phyloP scores from a whole-genome alignment of 2,797 vertebrate genomes.

The Austrolebias charrua region DNA sequence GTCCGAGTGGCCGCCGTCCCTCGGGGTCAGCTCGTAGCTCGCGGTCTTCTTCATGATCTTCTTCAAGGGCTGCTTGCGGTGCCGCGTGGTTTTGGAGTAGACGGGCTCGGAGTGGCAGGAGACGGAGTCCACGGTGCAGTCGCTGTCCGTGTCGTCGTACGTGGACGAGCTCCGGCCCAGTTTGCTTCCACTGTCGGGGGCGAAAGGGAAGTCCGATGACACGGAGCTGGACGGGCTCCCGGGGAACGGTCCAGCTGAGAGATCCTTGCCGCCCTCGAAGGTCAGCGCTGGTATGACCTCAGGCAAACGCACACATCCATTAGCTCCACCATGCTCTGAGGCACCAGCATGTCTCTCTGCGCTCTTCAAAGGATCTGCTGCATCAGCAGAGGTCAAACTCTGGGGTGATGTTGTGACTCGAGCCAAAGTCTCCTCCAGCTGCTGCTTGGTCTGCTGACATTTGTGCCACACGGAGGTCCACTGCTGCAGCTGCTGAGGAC shows the following conservation, averaged over 20 bases:
- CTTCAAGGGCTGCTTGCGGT: conserved; percentile 84
- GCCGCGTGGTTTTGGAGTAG: conserved; percentile 63
- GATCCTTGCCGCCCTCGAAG: conserved; percentile 63
- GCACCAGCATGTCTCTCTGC: conserved; percentile 13
- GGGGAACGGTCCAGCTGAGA: conserved; percentile 61
- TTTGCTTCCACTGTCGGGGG: conserved; percentile 54
- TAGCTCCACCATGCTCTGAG: conserved; percentile 21
- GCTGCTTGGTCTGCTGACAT: conserved; percentile 77
- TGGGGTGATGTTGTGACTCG: conserved; percentile 22
- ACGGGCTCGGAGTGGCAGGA: conserved; percentile 80
- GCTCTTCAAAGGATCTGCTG: conserved; percentile 7
- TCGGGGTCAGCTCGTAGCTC: conserved; percentile 73
- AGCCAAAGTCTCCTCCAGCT: conserved; percentile 74
- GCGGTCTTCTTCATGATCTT: conserved; percentile 88
- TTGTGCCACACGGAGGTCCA: conserved; percentile 79
- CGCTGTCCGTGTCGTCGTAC: conserved; percentile 81
- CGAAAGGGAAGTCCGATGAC: conserved; percentile 66
- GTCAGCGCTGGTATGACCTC: conserved; percentile 24
- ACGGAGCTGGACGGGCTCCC: conserved; percentile 53
- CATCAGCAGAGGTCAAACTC: conserved; percentile 4
- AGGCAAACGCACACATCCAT: conserved; percentile 43
- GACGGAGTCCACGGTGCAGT: conserved; percentile 79
- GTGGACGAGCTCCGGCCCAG: conserved; percentile 62
- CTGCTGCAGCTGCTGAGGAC: conserved; percentile 72
- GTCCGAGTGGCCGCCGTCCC: conserved; percentile 61